Percentiles rank a stretch among this genome's conserved stretches.
These are phyloP conservation scores for Eutolmus rufibarbis DNA, from an alignment of 2,888 invertebrate species.

Conservation along the genomic window DNA sequence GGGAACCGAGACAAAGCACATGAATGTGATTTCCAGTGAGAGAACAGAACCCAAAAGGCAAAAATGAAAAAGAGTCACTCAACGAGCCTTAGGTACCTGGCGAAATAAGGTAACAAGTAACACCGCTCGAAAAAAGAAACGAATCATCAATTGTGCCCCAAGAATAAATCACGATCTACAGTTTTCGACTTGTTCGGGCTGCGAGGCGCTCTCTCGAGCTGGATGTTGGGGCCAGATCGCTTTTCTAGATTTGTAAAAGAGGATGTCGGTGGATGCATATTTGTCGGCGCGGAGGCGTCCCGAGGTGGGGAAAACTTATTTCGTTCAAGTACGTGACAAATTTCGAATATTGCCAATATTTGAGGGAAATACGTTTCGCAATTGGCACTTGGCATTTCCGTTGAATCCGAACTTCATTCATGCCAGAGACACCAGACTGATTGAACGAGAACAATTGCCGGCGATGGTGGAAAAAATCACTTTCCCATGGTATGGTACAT, in stretches of 20 bases:
- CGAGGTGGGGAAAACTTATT: background rate
- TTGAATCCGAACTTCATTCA: background rate
- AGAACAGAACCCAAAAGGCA: background rate
- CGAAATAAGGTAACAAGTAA: slow-evolving; percentile 39
- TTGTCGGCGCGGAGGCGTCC: slow-evolving; percentile 2
- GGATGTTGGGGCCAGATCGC: slow-evolving; percentile 36
- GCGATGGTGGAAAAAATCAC: background rate
- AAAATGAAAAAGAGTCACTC: slow-evolving; percentile 16
- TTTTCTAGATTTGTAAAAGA: slow-evolving; percentile 41
- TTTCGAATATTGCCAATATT: slow-evolving; percentile 16
- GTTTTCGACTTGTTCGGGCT: slow-evolving; percentile 32
- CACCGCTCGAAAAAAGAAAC: slow-evolving; percentile 28
- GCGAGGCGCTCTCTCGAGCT: slow-evolving; percentile 1
- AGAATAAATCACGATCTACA: slow-evolving; percentile 43
- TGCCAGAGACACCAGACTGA: background rate
- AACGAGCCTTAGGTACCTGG: slow-evolving; percentile 26
- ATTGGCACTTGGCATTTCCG: background rate
- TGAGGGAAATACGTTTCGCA: slow-evolving; percentile 10
- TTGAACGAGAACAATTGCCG: background rate
- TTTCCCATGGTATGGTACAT: background rate
- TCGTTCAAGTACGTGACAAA: slow-evolving; percentile 16
- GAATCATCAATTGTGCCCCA: slow-evolving; percentile 35
- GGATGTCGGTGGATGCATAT: slow-evolving; percentile 28
- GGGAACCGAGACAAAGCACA: slow-evolving; percentile 45
- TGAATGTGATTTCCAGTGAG: slow-evolving; percentile 31